Percentiles rank a stretch among this genome's conserved stretches.
Conservation (phyloP, 2,888 invertebrate genomes). For the Microplitis manilae region DNA sequence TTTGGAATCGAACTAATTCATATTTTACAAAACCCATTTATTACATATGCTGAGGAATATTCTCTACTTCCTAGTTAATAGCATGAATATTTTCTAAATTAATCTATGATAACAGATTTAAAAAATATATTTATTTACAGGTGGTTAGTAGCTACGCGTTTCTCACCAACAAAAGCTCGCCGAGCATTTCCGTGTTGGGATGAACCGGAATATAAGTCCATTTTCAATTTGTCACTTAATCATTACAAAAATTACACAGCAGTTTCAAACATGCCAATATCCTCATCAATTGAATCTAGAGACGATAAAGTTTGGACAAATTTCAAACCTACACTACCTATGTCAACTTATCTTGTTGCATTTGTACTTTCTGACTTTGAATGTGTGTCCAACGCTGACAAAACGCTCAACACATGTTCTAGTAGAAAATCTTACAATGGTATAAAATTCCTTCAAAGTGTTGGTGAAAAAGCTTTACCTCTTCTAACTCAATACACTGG, state of each 20-base stretch:
- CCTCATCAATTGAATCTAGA: slow-evolving; percentile 8
- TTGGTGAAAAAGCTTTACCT: slow-evolving; percentile 82
- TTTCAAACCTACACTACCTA: slow-evolving; percentile 72
- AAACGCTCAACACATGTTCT: slow-evolving; percentile 80
- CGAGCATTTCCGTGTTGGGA: slow-evolving; percentile 84
- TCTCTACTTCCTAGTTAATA: no score
- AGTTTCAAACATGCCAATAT: slow-evolving; percentile 64
- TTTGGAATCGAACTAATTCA: no score
- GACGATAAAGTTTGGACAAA: slow-evolving; percentile 48
- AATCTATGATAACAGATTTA: no score
- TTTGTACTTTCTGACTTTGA: slow-evolving; percentile 79
- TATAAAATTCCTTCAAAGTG: slow-evolving; percentile 81
- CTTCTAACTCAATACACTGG: slow-evolving; percentile 85
- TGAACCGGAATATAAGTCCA: slow-evolving; percentile 80
- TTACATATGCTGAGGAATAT: no score
- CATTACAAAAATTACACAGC: slow-evolving; percentile 73
- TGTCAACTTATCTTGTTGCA: slow-evolving; percentile 86
- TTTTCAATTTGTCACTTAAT: slow-evolving; percentile 78
- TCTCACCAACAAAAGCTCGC: slow-evolving; percentile 78
- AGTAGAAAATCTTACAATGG: slow-evolving; percentile 76
- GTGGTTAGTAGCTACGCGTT: slow-evolving; percentile 77
- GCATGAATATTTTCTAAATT: no score
- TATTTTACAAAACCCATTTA: no score
- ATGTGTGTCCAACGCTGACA: slow-evolving; percentile 39
- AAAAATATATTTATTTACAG: slow-evolving; percentile 64